A percentile compares a stretch with the other conserved stretches of the same genome.
Conservation (phyloP, 2,113 vertebrate species). For the Tachysurus vachellii region DNA sequence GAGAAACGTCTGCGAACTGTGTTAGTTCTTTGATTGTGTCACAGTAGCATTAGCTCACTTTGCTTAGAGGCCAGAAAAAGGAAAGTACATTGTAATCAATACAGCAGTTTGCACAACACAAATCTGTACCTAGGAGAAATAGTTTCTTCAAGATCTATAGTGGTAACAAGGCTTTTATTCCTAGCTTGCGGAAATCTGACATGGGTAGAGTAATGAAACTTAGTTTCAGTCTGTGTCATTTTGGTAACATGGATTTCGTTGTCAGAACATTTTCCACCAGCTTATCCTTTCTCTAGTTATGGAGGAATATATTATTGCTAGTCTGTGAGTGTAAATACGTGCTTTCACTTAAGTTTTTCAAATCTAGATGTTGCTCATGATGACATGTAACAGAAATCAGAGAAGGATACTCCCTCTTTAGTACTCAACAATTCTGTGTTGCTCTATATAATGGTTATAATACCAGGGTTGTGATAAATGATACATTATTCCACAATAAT, state of each 20-base stretch:
- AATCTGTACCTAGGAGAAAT: slow-evolving; percentile 1
- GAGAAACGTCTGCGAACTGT: neutral
- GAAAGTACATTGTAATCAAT: slow-evolving; percentile 27
- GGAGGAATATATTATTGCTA: slow-evolving; percentile 60
- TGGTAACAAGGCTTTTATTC: slow-evolving; percentile 3
- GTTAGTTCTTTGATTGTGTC: neutral
- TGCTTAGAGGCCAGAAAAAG: slow-evolving; percentile 22
- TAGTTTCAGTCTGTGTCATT: neutral
- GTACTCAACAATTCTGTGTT: neutral
- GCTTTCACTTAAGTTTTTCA: slow-evolving; percentile 38
- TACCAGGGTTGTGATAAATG: neutral
- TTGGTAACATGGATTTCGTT: slow-evolving; percentile 38
- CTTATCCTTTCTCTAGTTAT: slow-evolving; percentile 58
- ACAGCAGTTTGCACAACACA: slow-evolving; percentile 24
- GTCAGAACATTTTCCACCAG: slow-evolving; percentile 39
- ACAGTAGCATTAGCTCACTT: slow-evolving; percentile 5
- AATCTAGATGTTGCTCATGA: slow-evolving; percentile 57
- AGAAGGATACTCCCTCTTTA: slow-evolving; percentile 43
- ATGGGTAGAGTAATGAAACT: slow-evolving; percentile 18
- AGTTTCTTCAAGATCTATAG: slow-evolving; percentile 1
- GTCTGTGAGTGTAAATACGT: slow-evolving; percentile 46
- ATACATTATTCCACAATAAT: neutral
- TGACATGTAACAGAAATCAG: slow-evolving; percentile 11
- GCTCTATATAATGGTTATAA: neutral
- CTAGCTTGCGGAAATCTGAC: neutral